phyloP scores from a whole-genome alignment of 2,113 vertebrate species.

The Lophura nycthemera region DNA sequence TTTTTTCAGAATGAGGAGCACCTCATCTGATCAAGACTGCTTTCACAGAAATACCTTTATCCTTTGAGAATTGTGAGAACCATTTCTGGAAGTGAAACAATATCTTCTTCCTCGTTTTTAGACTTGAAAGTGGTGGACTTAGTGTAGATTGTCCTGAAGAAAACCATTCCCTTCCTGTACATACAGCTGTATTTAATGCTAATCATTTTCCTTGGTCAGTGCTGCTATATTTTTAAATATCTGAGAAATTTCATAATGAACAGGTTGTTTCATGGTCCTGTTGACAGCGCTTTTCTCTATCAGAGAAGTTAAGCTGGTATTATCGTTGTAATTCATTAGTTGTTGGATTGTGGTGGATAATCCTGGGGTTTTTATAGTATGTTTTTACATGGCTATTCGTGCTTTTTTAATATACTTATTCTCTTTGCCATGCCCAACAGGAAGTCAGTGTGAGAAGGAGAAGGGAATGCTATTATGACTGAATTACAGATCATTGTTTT shows the following conservation, averaged over 20 bases:
- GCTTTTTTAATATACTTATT: not conserved
- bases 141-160: not conserved
- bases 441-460: not conserved
- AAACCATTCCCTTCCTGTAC: not conserved
- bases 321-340: not conserved
- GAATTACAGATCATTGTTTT: not conserved
- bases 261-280: not conserved
- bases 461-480: not conserved
- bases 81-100: not conserved
- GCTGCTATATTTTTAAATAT: not conserved
- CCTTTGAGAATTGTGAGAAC: not conserved
- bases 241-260: not conserved
- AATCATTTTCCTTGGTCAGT: not conserved
- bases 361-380: not conserved
- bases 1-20: not conserved
- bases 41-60: not conserved
- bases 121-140: not conserved
- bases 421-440: not conserved
- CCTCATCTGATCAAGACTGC: not conserved
- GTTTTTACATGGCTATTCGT: not conserved
- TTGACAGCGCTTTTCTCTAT: not conserved
- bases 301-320: not conserved
- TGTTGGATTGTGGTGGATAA: not conserved
- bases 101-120: not conserved
- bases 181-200: not conserved